A percentile compares a stretch with the other conserved stretches of the same genome.
Conservation (phyloP, 2,888 invertebrate genomes). For the Caradrina kadenii region DNA sequence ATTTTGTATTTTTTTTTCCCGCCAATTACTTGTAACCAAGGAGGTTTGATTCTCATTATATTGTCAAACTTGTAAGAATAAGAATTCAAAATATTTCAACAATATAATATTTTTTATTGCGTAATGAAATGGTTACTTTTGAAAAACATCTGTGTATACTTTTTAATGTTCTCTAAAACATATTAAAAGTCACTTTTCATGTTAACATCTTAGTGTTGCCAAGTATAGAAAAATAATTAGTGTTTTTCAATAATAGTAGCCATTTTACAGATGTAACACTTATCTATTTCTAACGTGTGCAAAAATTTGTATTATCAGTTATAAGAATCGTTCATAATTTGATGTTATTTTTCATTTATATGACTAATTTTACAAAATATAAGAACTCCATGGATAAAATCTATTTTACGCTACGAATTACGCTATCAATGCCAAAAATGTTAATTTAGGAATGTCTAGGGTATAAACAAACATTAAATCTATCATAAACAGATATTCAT, state of each 20-base stretch:
- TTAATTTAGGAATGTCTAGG: constrained; percentile 69
- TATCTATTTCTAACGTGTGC: constrained; percentile 48
- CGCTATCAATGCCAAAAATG: constrained; percentile 51
- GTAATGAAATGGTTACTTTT: constrained; percentile 29
- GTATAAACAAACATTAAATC: constrained; percentile 47
- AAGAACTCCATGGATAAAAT: constrained; percentile 52
- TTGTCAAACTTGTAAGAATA: constrained; percentile 55
- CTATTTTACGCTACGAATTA: constrained; percentile 43
- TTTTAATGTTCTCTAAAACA: constrained; percentile 9
- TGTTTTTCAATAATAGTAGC: background rate
- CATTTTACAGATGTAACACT: constrained; percentile 35
- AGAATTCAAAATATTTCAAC: constrained; percentile 22
- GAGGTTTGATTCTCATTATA: constrained; percentile 55
- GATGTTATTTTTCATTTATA: constrained; percentile 32
- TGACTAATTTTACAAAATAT: constrained; percentile 48
- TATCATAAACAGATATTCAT: constrained; percentile 19
- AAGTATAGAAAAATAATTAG: background rate
- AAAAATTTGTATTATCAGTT: constrained; percentile 55
- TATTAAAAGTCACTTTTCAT: background rate
- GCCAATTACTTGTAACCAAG: constrained; percentile 37
- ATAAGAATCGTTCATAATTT: constrained; percentile 48
- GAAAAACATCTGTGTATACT: background rate
- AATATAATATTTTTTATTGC: constrained; percentile 18
- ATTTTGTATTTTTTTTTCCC: constrained; percentile 12
- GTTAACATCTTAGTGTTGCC: background rate